A percentile compares a stretch with the other conserved stretches of the same genome.
Conservation (phyloP, 1,140 invertebrate species). For the Calephelis nemesis region DNA sequence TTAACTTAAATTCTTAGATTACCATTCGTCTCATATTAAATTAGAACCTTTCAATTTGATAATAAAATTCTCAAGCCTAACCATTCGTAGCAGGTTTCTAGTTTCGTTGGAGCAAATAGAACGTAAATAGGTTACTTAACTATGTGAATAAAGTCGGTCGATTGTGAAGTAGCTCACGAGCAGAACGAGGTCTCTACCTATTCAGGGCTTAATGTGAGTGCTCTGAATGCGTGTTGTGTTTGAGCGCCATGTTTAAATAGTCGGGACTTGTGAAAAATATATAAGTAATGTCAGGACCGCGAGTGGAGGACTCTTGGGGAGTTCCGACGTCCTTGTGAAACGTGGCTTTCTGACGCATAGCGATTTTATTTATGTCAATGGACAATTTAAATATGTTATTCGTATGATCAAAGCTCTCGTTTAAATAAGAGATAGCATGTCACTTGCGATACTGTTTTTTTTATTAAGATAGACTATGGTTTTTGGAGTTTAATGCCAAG, state of each 20-base stretch:
- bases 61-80: no score
- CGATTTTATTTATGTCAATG: background rate
- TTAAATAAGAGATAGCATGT: no score
- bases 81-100: no score
- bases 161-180: background rate
- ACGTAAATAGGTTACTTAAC: no score
- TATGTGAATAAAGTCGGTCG: background rate
- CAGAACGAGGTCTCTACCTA: slow-evolving; percentile 1
- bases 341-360: background rate
- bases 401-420: no score
- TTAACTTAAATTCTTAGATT: no score
- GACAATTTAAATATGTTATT: background rate
- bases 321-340: background rate
- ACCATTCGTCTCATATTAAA: no score
- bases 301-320: background rate
- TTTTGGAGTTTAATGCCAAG: no score
- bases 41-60: no score
- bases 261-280: background rate
- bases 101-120: no score
- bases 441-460: no score
- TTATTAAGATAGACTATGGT: no score
- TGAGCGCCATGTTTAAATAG: slow-evolving; percentile 7
- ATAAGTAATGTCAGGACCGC: slow-evolving; percentile 8
- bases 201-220: background rate
- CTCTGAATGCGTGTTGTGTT: slow-evolving; percentile 9